Evolutionary conservation across 2,888 invertebrate species (phyloP).

Genomic region (Gastrophysa polygoni): DNA sequence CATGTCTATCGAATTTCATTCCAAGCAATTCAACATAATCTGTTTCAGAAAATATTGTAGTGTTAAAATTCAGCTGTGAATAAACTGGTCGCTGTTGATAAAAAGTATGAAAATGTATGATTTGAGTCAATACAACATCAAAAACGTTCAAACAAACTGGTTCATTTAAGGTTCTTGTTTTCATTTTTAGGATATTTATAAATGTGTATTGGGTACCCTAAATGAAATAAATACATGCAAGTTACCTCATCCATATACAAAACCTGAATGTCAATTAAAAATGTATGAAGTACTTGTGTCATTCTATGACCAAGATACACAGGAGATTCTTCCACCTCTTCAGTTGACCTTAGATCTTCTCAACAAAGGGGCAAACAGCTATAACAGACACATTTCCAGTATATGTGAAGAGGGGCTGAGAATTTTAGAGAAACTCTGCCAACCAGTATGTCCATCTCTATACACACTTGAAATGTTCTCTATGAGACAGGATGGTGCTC

Average conservation of each 20-base stretch:
- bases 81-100: no score
- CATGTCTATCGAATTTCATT: no score
- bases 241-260: constrained; percentile 31
- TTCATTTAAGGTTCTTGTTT: no score
- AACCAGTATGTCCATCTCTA: constrained; percentile 39
- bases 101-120: no score
- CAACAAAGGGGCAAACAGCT: constrained; percentile 29
- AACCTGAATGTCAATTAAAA: constrained; percentile 28
- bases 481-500: not conserved
- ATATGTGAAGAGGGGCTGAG: constrained; percentile 34
- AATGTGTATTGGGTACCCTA: constrained; percentile 30
- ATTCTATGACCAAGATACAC: constrained; percentile 38
- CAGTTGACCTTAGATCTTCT: constrained; percentile 34
- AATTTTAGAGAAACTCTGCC: constrained; percentile 38
- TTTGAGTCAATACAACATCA: no score
- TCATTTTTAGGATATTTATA: constrained; percentile 34
- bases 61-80: no score
- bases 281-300: constrained; percentile 37
- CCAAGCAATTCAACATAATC: no score
- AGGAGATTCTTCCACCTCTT: constrained; percentile 33
- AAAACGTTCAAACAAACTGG: no score
- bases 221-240: constrained; percentile 30
- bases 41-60: no score
- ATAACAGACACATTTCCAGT: constrained; percentile 25
- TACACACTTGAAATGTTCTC: not conserved